Conservation (phyloP, 2,888 invertebrate genomes). For the Ophraella communa region DNA sequence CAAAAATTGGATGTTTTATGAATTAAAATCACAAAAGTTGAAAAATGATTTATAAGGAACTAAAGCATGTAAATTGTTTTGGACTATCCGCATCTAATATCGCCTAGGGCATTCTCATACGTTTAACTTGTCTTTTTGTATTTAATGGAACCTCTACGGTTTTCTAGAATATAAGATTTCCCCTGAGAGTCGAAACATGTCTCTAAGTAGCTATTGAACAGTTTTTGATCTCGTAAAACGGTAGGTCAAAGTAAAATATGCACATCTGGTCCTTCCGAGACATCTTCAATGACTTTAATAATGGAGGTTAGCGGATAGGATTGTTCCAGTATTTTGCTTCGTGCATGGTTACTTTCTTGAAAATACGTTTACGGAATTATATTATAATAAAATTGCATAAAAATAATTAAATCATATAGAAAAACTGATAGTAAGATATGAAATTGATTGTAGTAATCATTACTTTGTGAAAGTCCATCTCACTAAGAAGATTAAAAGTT, state of each 20-base stretch:
- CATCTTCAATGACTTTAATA: conserved; percentile 33
- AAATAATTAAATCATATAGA: too few relatives aligned
- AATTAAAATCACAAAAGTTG: too few relatives aligned
- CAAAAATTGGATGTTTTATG: too few relatives aligned
- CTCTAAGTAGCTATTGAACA: conserved; percentile 40
- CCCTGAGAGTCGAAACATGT: conserved; percentile 21
- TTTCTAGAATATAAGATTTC: conserved; percentile 27
- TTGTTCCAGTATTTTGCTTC: conserved; percentile 26
- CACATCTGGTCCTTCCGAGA: conserved; percentile 23
- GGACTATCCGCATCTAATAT: conserved; percentile 1
- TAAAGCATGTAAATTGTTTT: too few relatives aligned
- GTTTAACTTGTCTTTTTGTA: conserved; percentile 3
- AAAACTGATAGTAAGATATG: too few relatives aligned
- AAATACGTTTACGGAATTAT: too few relatives aligned
- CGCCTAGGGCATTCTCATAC: not conserved
- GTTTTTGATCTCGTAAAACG: conserved; percentile 37
- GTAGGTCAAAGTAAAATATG: conserved; percentile 35
- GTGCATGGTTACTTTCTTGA: not conserved
- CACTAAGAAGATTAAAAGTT: too few relatives aligned
- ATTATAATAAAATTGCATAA: too few relatives aligned
- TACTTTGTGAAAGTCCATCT: too few relatives aligned
- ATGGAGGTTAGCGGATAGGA: conserved; percentile 26
- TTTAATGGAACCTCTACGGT: conserved; percentile 6
- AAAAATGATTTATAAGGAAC: too few relatives aligned
- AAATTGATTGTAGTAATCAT: too few relatives aligned